Evolutionary conservation across 2,888 invertebrate species (phyloP).

Genomic region (Tinea semifulvella): DNA sequence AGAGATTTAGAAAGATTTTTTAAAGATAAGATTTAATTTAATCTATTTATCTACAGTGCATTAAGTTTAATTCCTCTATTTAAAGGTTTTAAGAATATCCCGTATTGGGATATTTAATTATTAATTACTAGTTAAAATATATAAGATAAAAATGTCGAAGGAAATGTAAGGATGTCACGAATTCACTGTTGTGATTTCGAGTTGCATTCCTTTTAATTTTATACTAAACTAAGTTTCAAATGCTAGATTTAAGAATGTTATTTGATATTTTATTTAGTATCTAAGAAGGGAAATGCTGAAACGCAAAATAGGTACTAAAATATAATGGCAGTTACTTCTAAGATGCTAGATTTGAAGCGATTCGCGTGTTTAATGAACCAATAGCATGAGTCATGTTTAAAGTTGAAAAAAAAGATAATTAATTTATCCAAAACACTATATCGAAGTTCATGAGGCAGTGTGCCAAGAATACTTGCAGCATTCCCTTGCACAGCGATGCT

Average conservation of each 20-base stretch:
- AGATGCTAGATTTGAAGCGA: constrained; percentile 1
- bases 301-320: background rate
- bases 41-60: constrained; percentile 62
- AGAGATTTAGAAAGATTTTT: constrained; percentile 32
- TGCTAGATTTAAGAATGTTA: constrained; percentile 39
- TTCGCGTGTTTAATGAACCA: too few relatives aligned
- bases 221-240: constrained; percentile 53
- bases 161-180: background rate
- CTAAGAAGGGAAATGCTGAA: background rate
- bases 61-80: constrained; percentile 54
- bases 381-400: too few relatives aligned
- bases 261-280: background rate
- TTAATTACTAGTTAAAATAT: background rate
- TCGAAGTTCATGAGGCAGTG: too few relatives aligned
- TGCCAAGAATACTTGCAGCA: too few relatives aligned
- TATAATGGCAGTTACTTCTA: background rate
- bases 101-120: background rate
- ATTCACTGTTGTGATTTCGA: too few relatives aligned
- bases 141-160: constrained; percentile 6
- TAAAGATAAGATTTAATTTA: constrained; percentile 46
- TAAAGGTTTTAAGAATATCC: constrained; percentile 37
- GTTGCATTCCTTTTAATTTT: too few relatives aligned
- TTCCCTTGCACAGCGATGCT: too few relatives aligned
- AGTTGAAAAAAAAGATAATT: too few relatives aligned
- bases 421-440: too few relatives aligned